Evolutionary conservation across 2,113 vertebrate genomes (phyloP), one percentile per base, ranked within the genome.

Genomic region (Notothenia coriiceps): DNA sequence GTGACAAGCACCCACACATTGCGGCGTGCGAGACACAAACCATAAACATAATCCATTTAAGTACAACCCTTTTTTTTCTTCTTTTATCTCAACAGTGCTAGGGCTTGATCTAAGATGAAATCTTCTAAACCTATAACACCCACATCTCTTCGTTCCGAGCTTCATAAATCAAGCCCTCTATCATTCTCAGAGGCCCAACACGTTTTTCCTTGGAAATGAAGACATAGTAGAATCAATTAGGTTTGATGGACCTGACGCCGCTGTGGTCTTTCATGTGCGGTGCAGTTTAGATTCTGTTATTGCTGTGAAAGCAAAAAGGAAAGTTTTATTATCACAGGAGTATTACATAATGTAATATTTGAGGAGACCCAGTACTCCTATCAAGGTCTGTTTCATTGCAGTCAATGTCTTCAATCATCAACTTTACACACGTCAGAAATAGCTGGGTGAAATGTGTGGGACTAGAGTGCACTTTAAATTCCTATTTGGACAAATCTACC

Each of bases 191-290:
- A 11, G 40, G 60, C 74, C 71, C 77, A 79, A 83, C 62, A 70
- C 74, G 29, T 89, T 92, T 88, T 88, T 77, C 82, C 52, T 79
- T 73, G 63, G 75, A 89, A 93, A 93, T 93, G 86, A 93, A 94
- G 90, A 90, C 71, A 71, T 79, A 81, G 83, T 90, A 74, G 90
- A 94, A 92, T 92, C 87, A 91, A 90, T 93, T 90, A 92, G 70
- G 72, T 82, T 86, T 90, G 90, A 89, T 93, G 80, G 87, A 91
- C 79, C 67, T 74, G 87, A 85, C 65, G 73, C 74, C 10, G 62
- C 73, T 67, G 71, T 65, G 77, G 73, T 84, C 66, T 87, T 83
- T 78, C 79, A 81, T 81, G 76, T 85, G 73, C 25, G 3, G 46
- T 59, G 71, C 71, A 62, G 76, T 81, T 83, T 83, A 85, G 75